Evolutionary conservation across 2,888 invertebrate species (phyloP).

Genomic region (Acronicta aceris): DNA sequence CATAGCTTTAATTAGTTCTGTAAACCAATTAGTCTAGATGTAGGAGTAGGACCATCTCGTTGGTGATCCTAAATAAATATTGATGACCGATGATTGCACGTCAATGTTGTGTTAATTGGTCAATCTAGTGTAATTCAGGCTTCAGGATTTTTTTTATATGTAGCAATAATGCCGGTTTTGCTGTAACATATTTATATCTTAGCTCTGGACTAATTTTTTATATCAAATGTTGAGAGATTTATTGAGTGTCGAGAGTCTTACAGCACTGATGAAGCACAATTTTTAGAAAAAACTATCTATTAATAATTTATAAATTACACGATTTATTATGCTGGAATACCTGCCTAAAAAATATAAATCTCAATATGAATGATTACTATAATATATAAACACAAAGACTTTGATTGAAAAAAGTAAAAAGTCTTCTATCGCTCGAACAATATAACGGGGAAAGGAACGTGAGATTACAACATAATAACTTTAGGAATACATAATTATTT

Average conservation of each 20-base stretch:
- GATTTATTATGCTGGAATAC: too few species aligned
- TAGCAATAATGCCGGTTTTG: background rate
- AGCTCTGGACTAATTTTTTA: too few species aligned
- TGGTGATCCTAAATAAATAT: constrained; percentile 39
- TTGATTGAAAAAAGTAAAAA: too few species aligned
- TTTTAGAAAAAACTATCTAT: too few species aligned
- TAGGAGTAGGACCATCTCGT: constrained; percentile 17
- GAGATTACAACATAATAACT: constrained; percentile 32
- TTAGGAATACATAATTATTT: constrained; percentile 41
- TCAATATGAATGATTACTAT: too few species aligned
- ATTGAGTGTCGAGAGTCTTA: too few species aligned
- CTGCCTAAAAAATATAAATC: too few species aligned
- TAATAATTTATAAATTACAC: too few species aligned
- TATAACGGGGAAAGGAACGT: constrained; percentile 15
- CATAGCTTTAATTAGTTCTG: constrained; percentile 7
- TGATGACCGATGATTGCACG: constrained; percentile 27
- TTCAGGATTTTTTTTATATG: background rate
- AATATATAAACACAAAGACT: too few species aligned
- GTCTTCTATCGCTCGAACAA: constrained; percentile 16
- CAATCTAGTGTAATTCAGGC: background rate
- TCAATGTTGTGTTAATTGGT: constrained; percentile 23
- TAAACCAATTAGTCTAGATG: constrained; percentile 42
- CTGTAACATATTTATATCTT: too few species aligned
- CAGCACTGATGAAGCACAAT: too few species aligned
- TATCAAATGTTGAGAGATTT: too few species aligned